These are phyloP conservation scores for Helarctos malayanus DNA, from an alignment of 2,797 vertebrate species.

Conservation along the genomic window DNA sequence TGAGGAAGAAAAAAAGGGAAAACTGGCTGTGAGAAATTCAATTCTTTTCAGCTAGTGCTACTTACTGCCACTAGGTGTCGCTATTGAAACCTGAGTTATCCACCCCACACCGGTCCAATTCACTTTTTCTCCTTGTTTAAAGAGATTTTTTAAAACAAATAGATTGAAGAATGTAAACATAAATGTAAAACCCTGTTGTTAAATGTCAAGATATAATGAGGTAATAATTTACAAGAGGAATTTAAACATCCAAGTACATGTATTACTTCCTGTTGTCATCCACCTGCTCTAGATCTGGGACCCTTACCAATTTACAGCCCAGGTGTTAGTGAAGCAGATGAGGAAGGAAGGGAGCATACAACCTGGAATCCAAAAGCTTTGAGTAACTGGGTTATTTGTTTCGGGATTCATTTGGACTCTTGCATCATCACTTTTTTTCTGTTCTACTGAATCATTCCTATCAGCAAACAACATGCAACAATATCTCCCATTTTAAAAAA, in stretches of 20 bases:
- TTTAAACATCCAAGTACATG: background rate
- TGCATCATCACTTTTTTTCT: background rate
- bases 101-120: background rate
- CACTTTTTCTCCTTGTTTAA: background rate
- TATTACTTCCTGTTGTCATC: background rate
- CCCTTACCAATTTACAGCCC: background rate
- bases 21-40: background rate
- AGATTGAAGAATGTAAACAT: background rate
- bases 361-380: background rate
- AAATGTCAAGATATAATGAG: background rate
- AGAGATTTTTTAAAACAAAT: background rate
- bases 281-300: background rate
- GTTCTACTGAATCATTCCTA: background rate
- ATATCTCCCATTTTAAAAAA: background rate
- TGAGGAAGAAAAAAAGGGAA: background rate
- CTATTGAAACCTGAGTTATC: constrained; percentile 29
- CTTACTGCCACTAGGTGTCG: constrained; percentile 51
- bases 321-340: background rate
- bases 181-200: constrained; percentile 34
- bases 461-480: background rate
- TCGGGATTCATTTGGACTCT: background rate
- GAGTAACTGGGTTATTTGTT: background rate
- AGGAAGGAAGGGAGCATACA: background rate
- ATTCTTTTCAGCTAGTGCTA: background rate
- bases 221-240: constrained; percentile 28